phyloP scores from a whole-genome alignment of 2,113 vertebrate species.

The Atherinomorus stipes region DNA sequence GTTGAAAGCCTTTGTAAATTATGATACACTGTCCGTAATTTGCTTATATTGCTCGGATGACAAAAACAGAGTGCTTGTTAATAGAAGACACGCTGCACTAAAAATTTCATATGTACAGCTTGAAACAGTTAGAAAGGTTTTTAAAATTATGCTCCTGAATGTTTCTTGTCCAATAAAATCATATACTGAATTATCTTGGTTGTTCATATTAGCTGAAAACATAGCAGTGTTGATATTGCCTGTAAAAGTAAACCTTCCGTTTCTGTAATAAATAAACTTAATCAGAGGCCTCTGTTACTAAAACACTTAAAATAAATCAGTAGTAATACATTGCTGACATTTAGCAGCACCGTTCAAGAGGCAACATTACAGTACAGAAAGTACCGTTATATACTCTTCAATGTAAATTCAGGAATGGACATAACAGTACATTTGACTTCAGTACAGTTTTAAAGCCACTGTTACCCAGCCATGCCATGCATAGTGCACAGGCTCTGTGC shows the following conservation, averaged over 20 bases:
- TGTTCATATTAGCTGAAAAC: conserved; percentile 8
- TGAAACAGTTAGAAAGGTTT: conserved; percentile 34
- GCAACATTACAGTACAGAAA: conserved; percentile 52
- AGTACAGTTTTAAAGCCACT: conserved; percentile 34
- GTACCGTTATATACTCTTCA: conserved; percentile 35
- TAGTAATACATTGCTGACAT: conserved; percentile 50
- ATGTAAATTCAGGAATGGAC: conserved; percentile 46
- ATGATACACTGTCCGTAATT: conserved; percentile 16
- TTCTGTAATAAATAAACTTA: conserved; percentile 44
- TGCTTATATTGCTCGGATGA: conserved; percentile 63
- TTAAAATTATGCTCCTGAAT: conserved; percentile 29
- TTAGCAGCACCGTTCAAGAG: conserved; percentile 61
- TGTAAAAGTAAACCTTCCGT: conserved; percentile 35
- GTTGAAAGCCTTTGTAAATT: conserved; percentile 24
- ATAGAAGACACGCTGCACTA: conserved; percentile 48
- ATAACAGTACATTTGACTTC: conserved; percentile 39
- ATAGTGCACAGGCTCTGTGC: conserved; percentile 56
- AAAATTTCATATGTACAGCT: conserved; percentile 47
- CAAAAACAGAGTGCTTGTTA: conserved; percentile 44
- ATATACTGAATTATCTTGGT: conserved; percentile 14
- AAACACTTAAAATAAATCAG: conserved; percentile 59
- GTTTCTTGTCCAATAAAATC: conserved; percentile 30
- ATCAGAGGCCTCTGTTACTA: conserved; percentile 50
- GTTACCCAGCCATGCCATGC: conserved; percentile 61
- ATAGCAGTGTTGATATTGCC: conserved; percentile 25